phyloP scores from a whole-genome alignment of 1,140 invertebrate genomes.

The Trichomalopsis sarcophagae region DNA sequence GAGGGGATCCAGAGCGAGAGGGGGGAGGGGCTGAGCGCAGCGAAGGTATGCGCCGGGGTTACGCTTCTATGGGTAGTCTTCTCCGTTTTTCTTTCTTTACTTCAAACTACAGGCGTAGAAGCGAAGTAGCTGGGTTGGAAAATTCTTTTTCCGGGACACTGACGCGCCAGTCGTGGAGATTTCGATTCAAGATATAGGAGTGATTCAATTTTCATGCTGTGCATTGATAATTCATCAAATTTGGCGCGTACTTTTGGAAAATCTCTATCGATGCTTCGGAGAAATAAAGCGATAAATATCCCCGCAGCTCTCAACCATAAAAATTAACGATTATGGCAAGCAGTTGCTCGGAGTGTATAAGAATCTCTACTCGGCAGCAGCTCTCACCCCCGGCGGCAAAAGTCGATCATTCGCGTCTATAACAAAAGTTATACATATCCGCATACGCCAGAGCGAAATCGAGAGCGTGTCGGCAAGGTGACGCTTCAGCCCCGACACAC shows the following conservation, averaged over 20 bases:
- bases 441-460: too few species aligned
- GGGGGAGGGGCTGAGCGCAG: neutral
- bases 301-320: neutral
- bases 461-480: neutral
- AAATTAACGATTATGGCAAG: neutral
- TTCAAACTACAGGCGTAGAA: neutral
- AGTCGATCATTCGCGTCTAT: neutral
- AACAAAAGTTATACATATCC: neutral
- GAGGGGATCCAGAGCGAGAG: neutral
- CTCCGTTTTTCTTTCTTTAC: neutral
- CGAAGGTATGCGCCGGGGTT: neutral
- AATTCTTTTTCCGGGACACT: neutral
- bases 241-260: too few species aligned
- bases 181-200: neutral
- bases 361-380: neutral
- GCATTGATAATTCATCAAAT: too few species aligned
- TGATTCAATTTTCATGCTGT: too few species aligned
- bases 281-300: neutral
- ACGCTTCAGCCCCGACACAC: neutral
- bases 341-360: neutral
- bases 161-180: neutral
- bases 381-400: neutral
- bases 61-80: neutral
- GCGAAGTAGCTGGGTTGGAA: neutral
- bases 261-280: neutral